phyloP scores from a whole-genome alignment of 1,140 invertebrate genomes.

The Drosophila mojavensis region DNA sequence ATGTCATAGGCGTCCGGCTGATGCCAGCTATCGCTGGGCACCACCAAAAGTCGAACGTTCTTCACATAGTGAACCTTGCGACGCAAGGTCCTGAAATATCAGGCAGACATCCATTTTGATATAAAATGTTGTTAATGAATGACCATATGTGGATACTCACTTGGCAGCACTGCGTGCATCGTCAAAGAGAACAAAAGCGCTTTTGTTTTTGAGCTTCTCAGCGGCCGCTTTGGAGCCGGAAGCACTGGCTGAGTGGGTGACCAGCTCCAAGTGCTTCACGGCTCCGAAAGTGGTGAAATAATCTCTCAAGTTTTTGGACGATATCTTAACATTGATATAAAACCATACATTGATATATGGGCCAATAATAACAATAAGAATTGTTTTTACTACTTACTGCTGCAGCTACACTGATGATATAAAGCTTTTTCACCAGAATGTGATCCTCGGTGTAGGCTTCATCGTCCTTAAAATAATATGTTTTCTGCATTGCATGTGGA shows the following conservation, averaged over 20 bases:
- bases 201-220: background rate
- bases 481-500: background rate
- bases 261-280: constrained; percentile 31
- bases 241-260: background rate
- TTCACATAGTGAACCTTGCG: constrained; percentile 35
- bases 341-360: no score
- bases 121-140: no score
- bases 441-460: constrained; percentile 69
- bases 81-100: constrained; percentile 19
- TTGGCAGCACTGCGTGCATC: constrained; percentile 50
- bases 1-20: constrained; percentile 52
- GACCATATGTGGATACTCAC: constrained; percentile 24
- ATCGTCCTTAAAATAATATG: constrained; percentile 49
- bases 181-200: constrained; percentile 43
- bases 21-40: constrained; percentile 66
- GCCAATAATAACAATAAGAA: no score
- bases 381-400: constrained; percentile 27
- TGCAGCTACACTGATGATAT: constrained; percentile 38
- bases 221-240: background rate
- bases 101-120: no score
- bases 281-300: constrained; percentile 54
- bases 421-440: constrained; percentile 53
- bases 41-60: constrained; percentile 22
- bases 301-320: background rate
- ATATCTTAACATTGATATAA: constrained; percentile 16